These are phyloP conservation scores for Notodromas monacha DNA, from an alignment of 2,888 invertebrate genomes.

Conservation along the genomic window DNA sequence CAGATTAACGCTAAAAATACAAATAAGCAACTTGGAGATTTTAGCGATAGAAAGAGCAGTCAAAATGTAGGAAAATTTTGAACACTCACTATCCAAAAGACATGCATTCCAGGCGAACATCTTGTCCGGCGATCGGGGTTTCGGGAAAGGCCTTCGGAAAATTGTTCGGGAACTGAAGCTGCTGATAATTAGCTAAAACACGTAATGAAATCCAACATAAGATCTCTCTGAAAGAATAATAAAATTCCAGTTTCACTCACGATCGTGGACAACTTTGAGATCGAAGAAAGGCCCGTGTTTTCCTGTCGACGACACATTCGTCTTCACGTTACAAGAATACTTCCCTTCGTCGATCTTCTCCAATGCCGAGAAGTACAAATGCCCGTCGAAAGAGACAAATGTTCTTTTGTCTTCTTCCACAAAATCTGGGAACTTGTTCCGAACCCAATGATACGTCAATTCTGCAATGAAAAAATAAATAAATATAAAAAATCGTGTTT, in stretches of 20 bases:
- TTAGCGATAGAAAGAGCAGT: background rate
- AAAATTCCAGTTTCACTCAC: too few relatives aligned
- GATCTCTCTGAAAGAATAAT: too few relatives aligned
- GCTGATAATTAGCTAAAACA: constrained; percentile 41
- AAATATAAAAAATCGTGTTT: background rate
- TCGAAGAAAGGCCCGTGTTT: constrained; percentile 63
- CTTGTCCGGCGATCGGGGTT: constrained; percentile 57
- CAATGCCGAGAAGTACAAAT: constrained; percentile 69
- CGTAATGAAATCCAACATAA: constrained; percentile 9
- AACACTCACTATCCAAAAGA: constrained; percentile 62
- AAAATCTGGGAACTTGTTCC: constrained; percentile 58
- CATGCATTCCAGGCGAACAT: constrained; percentile 68
- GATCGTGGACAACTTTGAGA: constrained; percentile 44
- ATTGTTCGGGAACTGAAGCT: constrained; percentile 63
- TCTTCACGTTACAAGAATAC: constrained; percentile 70
- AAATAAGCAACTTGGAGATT: constrained; percentile 1
- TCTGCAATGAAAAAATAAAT: constrained; percentile 15
- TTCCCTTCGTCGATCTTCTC: constrained; percentile 61
- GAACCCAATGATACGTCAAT: constrained; percentile 65
- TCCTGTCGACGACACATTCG: constrained; percentile 49
- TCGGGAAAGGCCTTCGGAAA: constrained; percentile 87
- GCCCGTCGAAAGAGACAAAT: constrained; percentile 73
- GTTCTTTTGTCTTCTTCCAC: constrained; percentile 71
- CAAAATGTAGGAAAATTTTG: constrained; percentile 7
- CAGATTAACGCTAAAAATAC: too few relatives aligned